A percentile compares a stretch with the other conserved stretches of the same genome.
Evolutionary conservation across 2,113 vertebrate genomes (phyloP).

Genomic region (Caracal caracal): DNA sequence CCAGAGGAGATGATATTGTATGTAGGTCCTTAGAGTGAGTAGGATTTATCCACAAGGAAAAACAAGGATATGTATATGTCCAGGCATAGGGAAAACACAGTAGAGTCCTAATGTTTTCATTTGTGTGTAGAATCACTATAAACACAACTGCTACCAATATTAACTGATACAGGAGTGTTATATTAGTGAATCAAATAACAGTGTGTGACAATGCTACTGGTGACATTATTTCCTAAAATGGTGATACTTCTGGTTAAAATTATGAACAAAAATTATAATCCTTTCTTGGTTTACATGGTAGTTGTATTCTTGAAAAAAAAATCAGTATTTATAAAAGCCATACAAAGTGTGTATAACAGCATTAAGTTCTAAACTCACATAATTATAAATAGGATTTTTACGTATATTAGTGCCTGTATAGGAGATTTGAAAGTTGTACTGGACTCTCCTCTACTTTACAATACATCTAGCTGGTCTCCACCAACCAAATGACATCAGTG

Average conservation of each 20-base stretch:
- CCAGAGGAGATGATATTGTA: background rate
- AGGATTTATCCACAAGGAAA: background rate
- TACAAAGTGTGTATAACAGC: background rate
- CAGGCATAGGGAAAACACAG: background rate
- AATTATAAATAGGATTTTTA: background rate
- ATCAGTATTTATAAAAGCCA: background rate
- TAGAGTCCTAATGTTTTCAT: background rate
- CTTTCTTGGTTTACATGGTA: conserved; percentile 23
- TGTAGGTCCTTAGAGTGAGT: background rate
- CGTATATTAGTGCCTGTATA: background rate
- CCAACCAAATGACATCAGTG: background rate
- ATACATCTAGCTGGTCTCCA: background rate
- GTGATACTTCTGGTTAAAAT: conserved; percentile 11
- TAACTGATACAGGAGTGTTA: background rate
- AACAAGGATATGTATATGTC: background rate
- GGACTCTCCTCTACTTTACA: background rate
- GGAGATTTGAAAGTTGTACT: background rate
- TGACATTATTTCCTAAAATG: conserved; percentile 34
- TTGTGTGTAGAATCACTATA: background rate
- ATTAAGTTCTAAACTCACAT: background rate
- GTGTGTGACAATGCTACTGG: background rate
- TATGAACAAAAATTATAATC: background rate
- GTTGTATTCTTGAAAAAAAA: background rate
- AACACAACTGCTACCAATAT: background rate
- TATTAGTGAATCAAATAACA: background rate